Base-by-base conservation (phyloP, 1,140 invertebrate species). In the Lepidurus apus region DNA sequence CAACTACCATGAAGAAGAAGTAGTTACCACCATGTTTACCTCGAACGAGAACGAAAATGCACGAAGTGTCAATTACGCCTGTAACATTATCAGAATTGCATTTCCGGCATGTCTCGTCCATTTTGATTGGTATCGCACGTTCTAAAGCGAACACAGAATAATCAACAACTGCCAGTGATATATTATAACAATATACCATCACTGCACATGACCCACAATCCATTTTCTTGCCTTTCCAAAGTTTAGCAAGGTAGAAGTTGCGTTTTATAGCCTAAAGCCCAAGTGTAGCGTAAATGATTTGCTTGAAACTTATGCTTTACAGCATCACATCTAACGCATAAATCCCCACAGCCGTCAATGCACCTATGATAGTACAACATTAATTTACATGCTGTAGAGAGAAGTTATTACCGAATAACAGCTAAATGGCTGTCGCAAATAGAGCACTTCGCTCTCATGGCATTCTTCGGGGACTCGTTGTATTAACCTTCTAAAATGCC, bases 121-220 rank as follows among this genome's bases (percentile, higher is more conserved):
- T 47, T 47, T 47, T 47, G 45, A 47, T 47, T 47, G 45, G 45
- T 47, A 47, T 47, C 45, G 45, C 45, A 47, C 45, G 45, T 47
- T 47, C 17, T 47, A 47, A 47, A 11, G 45, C 10, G 17, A 47
- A 47, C 45, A 47, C 9, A 47, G 45, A 47, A 47, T 10, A 11
- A 47, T 47, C 45, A 47, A 47, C 45, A 47, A 47, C 17, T 47
- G 17, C 2, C 45, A 17, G 45, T 47, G 9, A 47, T 2, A 47
- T 47, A 17, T 47, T 47, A 17, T 47, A 47, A 1, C 9, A 47
- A 47, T 47, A 47, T 47, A 47, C 45, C 45, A 1, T 47, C 45
- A 47, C 17, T 11, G 45, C 45, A 10, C 45, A 11, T 47, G 10
- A 47, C 45, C 45, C 45, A 47, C 4, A 17, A 47, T 11, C 45